A percentile compares a stretch with the other conserved stretches of the same genome.
These are phyloP conservation scores for Sminthurinus aureus DNA, from an alignment of 2,888 invertebrate species.

Conservation along the genomic window DNA sequence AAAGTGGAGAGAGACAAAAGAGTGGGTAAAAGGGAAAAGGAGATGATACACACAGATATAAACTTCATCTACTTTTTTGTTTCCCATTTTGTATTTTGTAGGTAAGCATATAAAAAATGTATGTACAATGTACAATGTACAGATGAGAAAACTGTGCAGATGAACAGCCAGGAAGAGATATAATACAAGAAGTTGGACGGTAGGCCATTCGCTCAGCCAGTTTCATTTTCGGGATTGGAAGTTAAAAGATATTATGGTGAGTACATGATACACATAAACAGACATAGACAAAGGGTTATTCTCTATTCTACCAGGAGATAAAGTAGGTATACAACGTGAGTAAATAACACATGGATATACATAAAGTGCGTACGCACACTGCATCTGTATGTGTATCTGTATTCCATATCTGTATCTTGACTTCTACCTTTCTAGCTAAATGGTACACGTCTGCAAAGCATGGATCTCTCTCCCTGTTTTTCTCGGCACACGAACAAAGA, in stretches of 20 bases:
- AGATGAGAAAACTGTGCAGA: neutral
- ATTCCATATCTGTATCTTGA: neutral
- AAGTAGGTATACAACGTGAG: neutral
- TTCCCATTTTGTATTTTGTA: neutral
- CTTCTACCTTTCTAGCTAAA: neutral
- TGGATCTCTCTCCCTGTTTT: neutral
- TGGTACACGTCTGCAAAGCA: no score
- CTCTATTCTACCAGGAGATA: neutral
- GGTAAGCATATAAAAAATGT: neutral
- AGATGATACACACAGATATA: slow-evolving; percentile 14
- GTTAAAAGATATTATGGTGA: neutral
- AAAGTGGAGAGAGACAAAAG: no score
- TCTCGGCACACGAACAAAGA: slow-evolving; percentile 52
- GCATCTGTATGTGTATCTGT: neutral
- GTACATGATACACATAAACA: neutral
- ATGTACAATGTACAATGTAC: neutral
- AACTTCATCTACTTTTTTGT: slow-evolving; percentile 13
- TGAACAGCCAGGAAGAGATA: neutral
- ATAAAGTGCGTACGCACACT: neutral
- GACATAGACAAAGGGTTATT: no score
- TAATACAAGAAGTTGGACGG: neutral
- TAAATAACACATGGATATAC: neutral
- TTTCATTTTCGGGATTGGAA: slow-evolving; percentile 35
- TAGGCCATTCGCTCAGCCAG: slow-evolving; percentile 21
- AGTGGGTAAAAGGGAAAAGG: neutral